Evolutionary conservation across 1,140 invertebrate species (phyloP).

Genomic region (Palaemon carinicauda): DNA sequence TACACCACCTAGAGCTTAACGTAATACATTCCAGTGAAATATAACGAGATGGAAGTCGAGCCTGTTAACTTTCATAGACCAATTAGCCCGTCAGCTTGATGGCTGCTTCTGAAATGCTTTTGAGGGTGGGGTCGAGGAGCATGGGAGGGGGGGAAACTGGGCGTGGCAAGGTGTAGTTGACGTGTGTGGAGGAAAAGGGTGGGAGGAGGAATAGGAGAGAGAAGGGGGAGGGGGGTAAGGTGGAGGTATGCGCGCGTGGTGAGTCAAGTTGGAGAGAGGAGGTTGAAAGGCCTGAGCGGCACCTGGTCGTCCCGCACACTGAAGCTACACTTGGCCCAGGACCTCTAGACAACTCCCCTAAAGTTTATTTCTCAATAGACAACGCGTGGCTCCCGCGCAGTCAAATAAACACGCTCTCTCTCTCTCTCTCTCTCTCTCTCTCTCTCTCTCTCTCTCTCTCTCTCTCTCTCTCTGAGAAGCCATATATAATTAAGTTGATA

Average conservation of each 20-base stretch:
- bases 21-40: no score
- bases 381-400: neutral
- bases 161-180: slow-evolving; percentile 2
- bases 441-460: neutral
- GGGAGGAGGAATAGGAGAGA: neutral
- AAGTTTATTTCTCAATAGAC: neutral
- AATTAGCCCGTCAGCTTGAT: neutral
- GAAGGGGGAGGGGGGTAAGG: neutral
- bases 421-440: slow-evolving; percentile 15
- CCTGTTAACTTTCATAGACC: neutral
- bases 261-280: neutral
- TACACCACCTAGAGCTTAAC: no score
- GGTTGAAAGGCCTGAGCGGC: neutral
- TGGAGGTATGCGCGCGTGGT: neutral
- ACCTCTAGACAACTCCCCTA: neutral
- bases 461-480: neutral
- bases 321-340: neutral
- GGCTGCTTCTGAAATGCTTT: no score
- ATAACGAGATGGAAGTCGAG: neutral
- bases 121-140: neutral
- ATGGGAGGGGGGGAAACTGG: neutral
- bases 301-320: neutral
- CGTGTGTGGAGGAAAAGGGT: neutral
- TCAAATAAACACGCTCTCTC: neutral
- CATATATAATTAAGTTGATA: no score